These are phyloP conservation scores for Carapus acus DNA, from an alignment of 2,797 vertebrate species.

Conservation along the genomic window DNA sequence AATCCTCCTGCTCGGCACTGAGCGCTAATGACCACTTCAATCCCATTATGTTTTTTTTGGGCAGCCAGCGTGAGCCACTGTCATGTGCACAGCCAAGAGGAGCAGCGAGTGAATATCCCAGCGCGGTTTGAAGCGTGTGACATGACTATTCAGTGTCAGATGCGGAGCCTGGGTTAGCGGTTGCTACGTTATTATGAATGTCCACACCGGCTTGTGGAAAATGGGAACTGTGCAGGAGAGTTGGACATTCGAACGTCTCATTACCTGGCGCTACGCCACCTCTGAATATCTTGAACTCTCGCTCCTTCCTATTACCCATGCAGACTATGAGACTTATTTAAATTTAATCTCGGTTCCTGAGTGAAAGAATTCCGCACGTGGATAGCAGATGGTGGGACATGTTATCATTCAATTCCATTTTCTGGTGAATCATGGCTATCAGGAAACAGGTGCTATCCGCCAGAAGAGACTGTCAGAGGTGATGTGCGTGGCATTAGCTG, in stretches of 20 bases:
- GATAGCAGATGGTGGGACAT: conserved; percentile 71
- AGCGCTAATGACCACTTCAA: conserved; percentile 61
- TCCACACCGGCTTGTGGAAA: conserved; percentile 4
- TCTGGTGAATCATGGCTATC: conserved; percentile 38
- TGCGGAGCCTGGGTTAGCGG: conserved; percentile 3
- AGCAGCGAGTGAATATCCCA: conserved; percentile 8
- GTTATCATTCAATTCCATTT: conserved; percentile 43
- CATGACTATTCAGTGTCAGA: neutral
- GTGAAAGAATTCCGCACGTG: conserved; percentile 73
- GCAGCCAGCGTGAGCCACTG: conserved; percentile 47
- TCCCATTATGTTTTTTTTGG: conserved; percentile 53
- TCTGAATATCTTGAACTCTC: conserved; percentile 24
- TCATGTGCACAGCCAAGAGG: conserved; percentile 38
- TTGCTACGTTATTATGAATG: conserved; percentile 3
- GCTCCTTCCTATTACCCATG: conserved; percentile 33
- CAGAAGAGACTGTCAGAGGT: conserved; percentile 5
- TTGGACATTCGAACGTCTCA: conserved; percentile 60
- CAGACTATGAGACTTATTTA: conserved; percentile 74
- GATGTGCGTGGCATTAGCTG: conserved; percentile 14
- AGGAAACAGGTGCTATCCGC: conserved; percentile 32
- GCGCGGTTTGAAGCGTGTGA: conserved; percentile 21
- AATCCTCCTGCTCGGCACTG: conserved; percentile 42
- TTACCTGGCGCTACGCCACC: conserved; percentile 11
- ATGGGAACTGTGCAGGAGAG: conserved; percentile 55
- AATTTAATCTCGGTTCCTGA: conserved; percentile 81